Evolutionary conservation across 2,797 vertebrate species (phyloP).

Genomic region (Momotus momota): DNA sequence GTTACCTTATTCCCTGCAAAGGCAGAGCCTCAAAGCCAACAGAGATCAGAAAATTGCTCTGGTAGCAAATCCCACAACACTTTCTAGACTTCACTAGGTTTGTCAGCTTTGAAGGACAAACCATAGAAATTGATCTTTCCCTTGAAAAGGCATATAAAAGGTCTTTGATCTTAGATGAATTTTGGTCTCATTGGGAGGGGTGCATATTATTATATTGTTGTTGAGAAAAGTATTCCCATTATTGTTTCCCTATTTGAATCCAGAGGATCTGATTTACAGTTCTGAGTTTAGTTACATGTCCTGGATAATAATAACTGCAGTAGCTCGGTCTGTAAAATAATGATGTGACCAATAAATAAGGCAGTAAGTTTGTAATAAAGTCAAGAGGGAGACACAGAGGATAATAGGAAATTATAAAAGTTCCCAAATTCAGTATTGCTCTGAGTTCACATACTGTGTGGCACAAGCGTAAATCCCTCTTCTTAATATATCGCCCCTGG

Average conservation of each 20-base stretch:
- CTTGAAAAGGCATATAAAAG: not conserved
- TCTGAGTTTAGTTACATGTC: not conserved
- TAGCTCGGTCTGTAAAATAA: not conserved
- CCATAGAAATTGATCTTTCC: not conserved
- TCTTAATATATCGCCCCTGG: not conserved
- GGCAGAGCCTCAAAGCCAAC: not conserved
- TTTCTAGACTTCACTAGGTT: not conserved
- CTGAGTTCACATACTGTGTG: not conserved
- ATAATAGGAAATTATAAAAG: not conserved
- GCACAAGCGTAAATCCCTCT: not conserved
- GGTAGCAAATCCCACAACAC: not conserved
- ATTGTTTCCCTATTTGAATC: not conserved
- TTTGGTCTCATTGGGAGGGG: not conserved
- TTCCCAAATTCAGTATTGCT: not conserved
- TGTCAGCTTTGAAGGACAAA: not conserved
- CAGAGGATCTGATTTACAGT: not conserved
- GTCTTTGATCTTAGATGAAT: not conserved
- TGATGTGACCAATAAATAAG: not conserved
- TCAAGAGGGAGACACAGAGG: not conserved
- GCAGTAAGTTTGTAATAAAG: not conserved
- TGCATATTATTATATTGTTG: not conserved
- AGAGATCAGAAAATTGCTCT: not conserved
- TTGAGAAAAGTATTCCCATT: not conserved
- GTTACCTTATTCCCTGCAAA: not conserved
- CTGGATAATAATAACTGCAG: not conserved